Evolutionary conservation across 2,113 vertebrate genomes (phyloP).

Genomic region (Scalopus aquaticus): DNA sequence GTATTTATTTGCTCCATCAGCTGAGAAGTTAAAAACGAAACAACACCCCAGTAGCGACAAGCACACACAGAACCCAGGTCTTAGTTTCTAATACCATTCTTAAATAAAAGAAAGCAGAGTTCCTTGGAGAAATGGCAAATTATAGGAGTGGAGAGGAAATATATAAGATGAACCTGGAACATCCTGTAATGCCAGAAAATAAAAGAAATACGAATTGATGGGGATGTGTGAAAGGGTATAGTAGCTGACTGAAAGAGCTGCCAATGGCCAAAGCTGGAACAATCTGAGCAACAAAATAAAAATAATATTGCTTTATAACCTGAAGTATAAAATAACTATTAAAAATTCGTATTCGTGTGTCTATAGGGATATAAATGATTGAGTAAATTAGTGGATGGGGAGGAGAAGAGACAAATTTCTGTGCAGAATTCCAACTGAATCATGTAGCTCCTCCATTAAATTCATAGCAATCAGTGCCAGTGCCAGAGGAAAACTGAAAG

Average conservation of each 20-base stretch:
- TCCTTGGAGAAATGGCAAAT: not conserved
- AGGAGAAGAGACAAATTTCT: not conserved
- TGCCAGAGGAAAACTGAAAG: not conserved
- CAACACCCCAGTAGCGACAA: not conserved
- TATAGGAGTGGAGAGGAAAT: not conserved
- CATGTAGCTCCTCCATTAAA: not conserved
- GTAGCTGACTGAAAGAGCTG: not conserved
- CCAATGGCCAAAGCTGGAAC: not conserved
- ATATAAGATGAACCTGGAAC: not conserved
- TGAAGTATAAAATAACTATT: not conserved
- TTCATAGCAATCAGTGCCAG: not conserved
- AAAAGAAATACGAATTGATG: not conserved
- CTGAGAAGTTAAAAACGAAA: not conserved
- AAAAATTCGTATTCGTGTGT: not conserved
- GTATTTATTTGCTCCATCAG: not conserved
- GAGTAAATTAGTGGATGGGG: not conserved
- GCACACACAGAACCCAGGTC: not conserved
- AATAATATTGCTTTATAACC: not conserved
- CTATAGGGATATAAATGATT: not conserved
- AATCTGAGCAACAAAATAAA: not conserved
- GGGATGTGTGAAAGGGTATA: not conserved
- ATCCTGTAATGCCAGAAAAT: not conserved
- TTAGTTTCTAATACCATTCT: not conserved
- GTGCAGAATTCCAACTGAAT: not conserved
- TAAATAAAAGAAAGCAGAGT: not conserved